Evolutionary conservation across 2,888 invertebrate species (phyloP), one percentile per base, ranked within the genome.

Genomic region (Agrilus biguttatus): DNA sequence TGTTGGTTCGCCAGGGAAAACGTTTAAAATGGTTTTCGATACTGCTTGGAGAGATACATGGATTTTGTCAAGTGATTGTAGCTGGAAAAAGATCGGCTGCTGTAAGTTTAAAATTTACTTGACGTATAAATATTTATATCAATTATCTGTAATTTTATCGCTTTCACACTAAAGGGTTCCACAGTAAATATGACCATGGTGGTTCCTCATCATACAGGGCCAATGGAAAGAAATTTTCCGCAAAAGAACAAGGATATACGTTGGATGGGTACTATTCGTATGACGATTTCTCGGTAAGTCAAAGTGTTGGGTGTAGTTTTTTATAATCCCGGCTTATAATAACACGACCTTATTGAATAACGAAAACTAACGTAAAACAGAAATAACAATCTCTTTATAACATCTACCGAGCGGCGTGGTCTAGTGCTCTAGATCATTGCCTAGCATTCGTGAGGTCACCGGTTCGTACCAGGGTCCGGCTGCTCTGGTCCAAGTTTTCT

Each of bases 231-330:
- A 55, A 61, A 2, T 75, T 77, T 57, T 62, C 63, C 21, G 71
- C 75, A 45, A 63, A 68, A 45, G 73, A 75, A 53, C 76, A 74
- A 37, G 68, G 67, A 38, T 75, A 75, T 37, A 74, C 73, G 49
- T 66, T 82, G 49, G 69, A 68, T 35, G 83, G 83, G 43, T 78
- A 77, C 60, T 70, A 78, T 45, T 80, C 80, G 12, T 73, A 70
- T 17, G 83, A 83, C 56, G 68, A 66, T 39, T 72, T 82, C 45
- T 68, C 72, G 41, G 78, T 80, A 60, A 67, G 72, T 55, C 40
- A 19, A 33, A 12, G 39, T 23, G 23, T 23, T 23, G 2, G 4
- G 8, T 23, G 17, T 17, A 17, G 17, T 17, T 17, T 17, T 17
- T 17, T 17, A 17, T 17, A 17, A 17, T 17, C 4, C n/a, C n/a